phyloP scores from a whole-genome alignment of 2,888 invertebrate genomes.

The Drosophila nigritarsus region DNA sequence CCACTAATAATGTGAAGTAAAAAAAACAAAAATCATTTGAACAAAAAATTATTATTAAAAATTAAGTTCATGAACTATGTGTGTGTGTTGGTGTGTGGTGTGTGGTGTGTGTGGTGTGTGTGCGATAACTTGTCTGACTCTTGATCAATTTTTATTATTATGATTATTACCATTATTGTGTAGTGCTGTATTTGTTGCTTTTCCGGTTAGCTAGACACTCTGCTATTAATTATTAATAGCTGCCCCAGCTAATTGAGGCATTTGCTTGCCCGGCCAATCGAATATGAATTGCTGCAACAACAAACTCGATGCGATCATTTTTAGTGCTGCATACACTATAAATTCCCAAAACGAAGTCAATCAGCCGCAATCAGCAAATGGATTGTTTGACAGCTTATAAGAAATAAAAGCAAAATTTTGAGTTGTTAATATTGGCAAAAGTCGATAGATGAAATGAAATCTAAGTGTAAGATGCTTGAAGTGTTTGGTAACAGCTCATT shows the following conservation, averaged over 20 bases:
- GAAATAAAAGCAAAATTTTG: not conserved
- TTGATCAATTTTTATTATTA: conserved; percentile 79
- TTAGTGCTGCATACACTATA: conserved; percentile 1
- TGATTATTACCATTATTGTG: conserved; percentile 62
- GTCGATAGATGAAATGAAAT: conserved; percentile 1
- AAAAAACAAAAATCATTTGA: conserved; percentile 69
- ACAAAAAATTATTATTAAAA: conserved; percentile 74
- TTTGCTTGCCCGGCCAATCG: conserved; percentile 35
- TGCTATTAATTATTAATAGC: conserved; percentile 60
- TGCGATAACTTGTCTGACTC: conserved; percentile 58
- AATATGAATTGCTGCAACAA: conserved; percentile 23
- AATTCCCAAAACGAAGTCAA: not conserved
- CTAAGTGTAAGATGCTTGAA: not conserved
- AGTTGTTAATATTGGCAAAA: not conserved
- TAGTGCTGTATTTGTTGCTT: conserved; percentile 50
- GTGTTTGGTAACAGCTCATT: conserved; percentile 25
- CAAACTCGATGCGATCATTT: conserved; percentile 21
- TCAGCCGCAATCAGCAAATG: too few species aligned
- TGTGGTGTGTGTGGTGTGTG: conserved; percentile 24
- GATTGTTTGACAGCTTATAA: not conserved
- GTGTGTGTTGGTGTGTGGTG: not conserved
- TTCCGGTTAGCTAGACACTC: conserved; percentile 59
- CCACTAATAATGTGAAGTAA: conserved; percentile 73
- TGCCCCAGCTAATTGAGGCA: conserved; percentile 55
- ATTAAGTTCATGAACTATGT: conserved; percentile 77